Percentiles rank a stretch among this genome's conserved stretches.
phyloP scores from a whole-genome alignment of 2,888 invertebrate species.

The Chrysopilus asiliformis region DNA sequence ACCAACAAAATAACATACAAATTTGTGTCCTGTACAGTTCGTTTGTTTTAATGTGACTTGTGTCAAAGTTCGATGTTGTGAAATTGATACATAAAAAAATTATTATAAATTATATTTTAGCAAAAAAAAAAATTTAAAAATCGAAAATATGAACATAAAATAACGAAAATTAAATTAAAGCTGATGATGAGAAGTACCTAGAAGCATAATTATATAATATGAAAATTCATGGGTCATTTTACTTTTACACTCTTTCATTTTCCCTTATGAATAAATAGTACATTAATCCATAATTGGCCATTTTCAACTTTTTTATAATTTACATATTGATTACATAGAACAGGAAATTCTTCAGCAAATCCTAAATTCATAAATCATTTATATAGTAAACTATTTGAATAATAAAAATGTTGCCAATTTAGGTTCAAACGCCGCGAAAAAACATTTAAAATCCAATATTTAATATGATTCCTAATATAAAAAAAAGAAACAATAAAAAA shows the following conservation, averaged over 20 bases:
- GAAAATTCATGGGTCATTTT: no score
- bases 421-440: background rate
- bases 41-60: constrained; percentile 17
- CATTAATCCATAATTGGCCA: no score
- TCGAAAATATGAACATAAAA: constrained; percentile 3
- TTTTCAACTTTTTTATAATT: no score
- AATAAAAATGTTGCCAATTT: background rate
- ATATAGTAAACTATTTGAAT: no score
- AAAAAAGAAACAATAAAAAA: no score
- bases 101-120: constrained; percentile 12
- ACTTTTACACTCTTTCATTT: background rate
- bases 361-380: no score
- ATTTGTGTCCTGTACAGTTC: constrained; percentile 20
- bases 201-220: background rate
- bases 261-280: background rate
- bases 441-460: no score
- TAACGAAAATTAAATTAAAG: background rate
- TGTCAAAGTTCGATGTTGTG: constrained; percentile 17
- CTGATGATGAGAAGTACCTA: background rate
- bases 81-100: constrained; percentile 14
- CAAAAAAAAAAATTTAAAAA: constrained; percentile 13
- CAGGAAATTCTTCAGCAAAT: no score
- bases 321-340: no score
- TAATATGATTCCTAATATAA: no score
- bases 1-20: constrained; percentile 14